Conservation (phyloP, 2,888 invertebrate genomes). For the Pachliopta kotzebuea region DNA sequence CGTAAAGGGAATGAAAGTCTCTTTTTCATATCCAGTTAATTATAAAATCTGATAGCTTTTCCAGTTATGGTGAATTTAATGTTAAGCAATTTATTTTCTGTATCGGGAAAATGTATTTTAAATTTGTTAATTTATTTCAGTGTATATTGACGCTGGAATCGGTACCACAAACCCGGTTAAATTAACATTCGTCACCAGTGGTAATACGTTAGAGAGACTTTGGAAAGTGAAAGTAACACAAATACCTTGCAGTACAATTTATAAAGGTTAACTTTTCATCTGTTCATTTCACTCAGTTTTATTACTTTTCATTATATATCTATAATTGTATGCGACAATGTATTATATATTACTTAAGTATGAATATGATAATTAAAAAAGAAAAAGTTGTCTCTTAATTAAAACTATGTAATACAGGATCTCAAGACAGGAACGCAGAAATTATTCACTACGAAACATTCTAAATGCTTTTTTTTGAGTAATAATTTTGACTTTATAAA, state of each 20-base stretch:
- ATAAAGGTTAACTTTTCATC: conserved; percentile 80
- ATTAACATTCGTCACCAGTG: conserved; percentile 90
- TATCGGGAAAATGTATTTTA: conserved; percentile 3
- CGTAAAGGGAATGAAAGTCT: too few species aligned
- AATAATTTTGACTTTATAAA: background rate
- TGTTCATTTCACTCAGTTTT: background rate
- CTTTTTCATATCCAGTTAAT: too few species aligned
- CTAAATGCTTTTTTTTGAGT: background rate
- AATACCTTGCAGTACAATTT: conserved; percentile 87
- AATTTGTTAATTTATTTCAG: conserved; percentile 63
- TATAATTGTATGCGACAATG: background rate
- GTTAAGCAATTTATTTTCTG: background rate
- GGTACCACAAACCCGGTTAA: conserved; percentile 89
- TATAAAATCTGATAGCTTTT: too few species aligned
- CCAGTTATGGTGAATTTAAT: too few species aligned
- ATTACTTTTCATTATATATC: background rate
- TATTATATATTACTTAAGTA: too few species aligned
- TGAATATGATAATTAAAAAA: too few species aligned
- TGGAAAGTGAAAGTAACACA: conserved; percentile 92
- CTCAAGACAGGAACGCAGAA: too few species aligned
- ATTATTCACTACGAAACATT: background rate
- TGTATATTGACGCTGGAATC: conserved; percentile 91
- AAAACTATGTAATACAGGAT: too few species aligned
- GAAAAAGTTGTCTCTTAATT: too few species aligned
- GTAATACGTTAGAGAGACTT: conserved; percentile 84